These are phyloP conservation scores for Montipora cactus DNA, from an alignment of 64 coral and sea anemone genomes.

Conservation along the genomic window DNA sequence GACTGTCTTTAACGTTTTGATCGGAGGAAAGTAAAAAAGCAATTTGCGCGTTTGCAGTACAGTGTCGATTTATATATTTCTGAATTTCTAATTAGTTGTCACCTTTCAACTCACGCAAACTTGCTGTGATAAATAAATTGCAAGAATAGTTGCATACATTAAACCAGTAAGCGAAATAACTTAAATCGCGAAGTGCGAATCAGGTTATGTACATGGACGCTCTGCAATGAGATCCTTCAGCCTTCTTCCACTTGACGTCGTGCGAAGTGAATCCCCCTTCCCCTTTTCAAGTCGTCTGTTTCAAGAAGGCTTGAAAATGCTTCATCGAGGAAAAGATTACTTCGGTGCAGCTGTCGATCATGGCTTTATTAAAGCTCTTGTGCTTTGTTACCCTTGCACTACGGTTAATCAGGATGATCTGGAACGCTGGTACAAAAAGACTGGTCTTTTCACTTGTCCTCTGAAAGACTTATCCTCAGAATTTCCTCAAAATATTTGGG, in stretches of 20 bases:
- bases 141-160: too few species aligned
- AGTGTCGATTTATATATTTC: too few species aligned
- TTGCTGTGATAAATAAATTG: too few species aligned
- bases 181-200: too few species aligned
- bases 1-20: too few species aligned
- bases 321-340: constrained; percentile 1
- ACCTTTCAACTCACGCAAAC: too few species aligned
- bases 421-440: not conserved
- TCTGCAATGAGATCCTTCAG: not conserved
- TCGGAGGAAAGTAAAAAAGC: too few species aligned
- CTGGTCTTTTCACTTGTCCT: not conserved
- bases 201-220: constrained; percentile 10
- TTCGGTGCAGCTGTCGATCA: not conserved
- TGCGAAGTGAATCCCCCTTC: constrained; percentile 36
- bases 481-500: not conserved
- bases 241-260: constrained; percentile 45
- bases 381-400: constrained; percentile 16
- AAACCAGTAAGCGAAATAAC: too few species aligned
- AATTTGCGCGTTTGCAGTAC: too few species aligned
- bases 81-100: too few species aligned
- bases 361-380: constrained; percentile 9
- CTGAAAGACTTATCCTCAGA: not conserved
- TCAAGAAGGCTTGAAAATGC: not conserved
- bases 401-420: too few species aligned
- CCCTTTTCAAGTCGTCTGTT: constrained; percentile 29